Conservation (phyloP, 2,113 vertebrate genomes). For the Scomber japonicus region DNA sequence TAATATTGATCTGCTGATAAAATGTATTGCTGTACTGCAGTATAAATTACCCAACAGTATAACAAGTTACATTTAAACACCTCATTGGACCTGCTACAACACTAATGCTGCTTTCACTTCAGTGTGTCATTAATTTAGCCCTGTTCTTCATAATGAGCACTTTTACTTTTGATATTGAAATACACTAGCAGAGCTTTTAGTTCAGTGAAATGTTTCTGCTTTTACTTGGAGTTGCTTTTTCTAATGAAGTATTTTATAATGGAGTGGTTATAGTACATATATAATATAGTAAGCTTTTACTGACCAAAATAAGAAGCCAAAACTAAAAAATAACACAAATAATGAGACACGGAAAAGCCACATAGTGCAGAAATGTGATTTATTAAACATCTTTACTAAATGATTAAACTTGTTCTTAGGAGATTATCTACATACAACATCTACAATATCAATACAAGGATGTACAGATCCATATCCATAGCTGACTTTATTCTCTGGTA, state of each 20-base stretch:
- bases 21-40: background rate
- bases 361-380: no score
- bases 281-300: no score
- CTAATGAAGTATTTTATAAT: no score
- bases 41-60: background rate
- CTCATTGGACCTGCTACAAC: background rate
- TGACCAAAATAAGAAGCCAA: no score
- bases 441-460: background rate
- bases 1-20: constrained; percentile 6
- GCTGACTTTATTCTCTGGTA: no score
- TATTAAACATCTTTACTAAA: no score
- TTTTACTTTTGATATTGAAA: background rate
- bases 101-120: constrained; percentile 44
- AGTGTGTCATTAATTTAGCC: constrained; percentile 56
- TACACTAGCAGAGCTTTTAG: background rate
- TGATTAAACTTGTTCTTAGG: no score
- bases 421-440: no score
- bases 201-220: background rate
- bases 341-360: no score
- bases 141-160: background rate
- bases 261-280: no score
- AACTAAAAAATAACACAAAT: no score
- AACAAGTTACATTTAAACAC: constrained; percentile 1
- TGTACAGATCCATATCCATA: no score
- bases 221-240: background rate